Conservation (phyloP, 2,888 invertebrate genomes). For the Callosobruchus maculatus region DNA sequence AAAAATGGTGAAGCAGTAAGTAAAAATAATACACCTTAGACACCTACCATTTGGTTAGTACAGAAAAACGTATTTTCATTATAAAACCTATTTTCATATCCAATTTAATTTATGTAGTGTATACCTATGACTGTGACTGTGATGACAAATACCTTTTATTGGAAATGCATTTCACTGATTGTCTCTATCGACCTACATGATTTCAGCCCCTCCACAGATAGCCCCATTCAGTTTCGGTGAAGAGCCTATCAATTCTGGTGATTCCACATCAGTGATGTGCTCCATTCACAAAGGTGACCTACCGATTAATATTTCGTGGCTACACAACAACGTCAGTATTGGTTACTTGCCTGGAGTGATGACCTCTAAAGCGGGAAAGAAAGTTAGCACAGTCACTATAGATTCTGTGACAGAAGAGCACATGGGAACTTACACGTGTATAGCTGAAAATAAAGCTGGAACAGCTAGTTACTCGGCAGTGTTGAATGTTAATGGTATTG, state of each 20-base stretch:
- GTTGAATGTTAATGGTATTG: conserved; percentile 66
- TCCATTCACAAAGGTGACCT: conserved; percentile 69
- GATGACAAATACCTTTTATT: no score
- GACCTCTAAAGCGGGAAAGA: conserved; percentile 48
- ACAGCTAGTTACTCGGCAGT: conserved; percentile 58
- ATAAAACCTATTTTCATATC: no score
- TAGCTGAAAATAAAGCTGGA: conserved; percentile 66
- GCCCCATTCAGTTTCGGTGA: conserved; percentile 57
- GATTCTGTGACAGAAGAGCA: conserved; percentile 62
- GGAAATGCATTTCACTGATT: no score
- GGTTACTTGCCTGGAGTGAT: conserved; percentile 40
- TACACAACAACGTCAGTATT: conserved; percentile 53
- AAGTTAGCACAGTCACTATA: conserved; percentile 62
- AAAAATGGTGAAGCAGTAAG: no score
- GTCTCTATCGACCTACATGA: background rate
- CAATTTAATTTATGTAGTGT: no score
- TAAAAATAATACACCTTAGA: no score
- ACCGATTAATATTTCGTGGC: conserved; percentile 64
- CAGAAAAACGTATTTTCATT: no score
- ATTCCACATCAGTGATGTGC: conserved; percentile 66
- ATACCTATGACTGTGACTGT: no score
- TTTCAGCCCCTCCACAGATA: conserved; percentile 53
- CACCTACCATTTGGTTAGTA: no score
- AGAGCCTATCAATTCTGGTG: conserved; percentile 62
- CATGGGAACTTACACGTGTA: conserved; percentile 69